Conservation (phyloP, 2,888 invertebrate genomes). For the Schrankia costaestrigalis region DNA sequence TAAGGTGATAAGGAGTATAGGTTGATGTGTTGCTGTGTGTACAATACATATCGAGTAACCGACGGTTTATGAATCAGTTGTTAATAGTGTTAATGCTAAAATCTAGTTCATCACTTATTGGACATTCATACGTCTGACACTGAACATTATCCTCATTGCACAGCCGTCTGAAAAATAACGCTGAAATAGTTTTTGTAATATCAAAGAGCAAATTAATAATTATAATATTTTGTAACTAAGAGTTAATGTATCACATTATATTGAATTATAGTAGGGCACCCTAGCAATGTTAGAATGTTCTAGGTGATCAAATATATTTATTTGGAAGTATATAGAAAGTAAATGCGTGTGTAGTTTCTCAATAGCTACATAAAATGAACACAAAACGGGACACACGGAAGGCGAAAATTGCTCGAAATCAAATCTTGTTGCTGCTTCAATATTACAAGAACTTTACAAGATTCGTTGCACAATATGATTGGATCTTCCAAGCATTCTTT, state of each 20-base stretch:
- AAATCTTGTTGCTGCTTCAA: conserved; percentile 77
- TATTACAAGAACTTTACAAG: conserved; percentile 81
- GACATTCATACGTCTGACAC: conserved; percentile 77
- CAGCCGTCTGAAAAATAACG: conserved; percentile 76
- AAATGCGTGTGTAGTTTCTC: conserved; percentile 75
- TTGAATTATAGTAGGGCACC: conserved; percentile 35
- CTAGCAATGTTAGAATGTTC: conserved; percentile 19
- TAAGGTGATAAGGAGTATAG: too few relatives aligned
- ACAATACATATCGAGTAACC: conserved; percentile 15
- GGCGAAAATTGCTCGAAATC: conserved; percentile 69
- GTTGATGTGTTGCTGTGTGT: conserved; percentile 20
- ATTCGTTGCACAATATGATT: conserved; percentile 81
- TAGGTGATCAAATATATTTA: conserved; percentile 16
- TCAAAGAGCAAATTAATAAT: conserved; percentile 66
- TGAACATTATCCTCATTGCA: conserved; percentile 73
- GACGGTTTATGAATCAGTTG: conserved; percentile 68
- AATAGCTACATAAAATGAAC: conserved; percentile 60
- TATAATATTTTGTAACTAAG: conserved; percentile 14
- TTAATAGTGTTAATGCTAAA: conserved; percentile 76
- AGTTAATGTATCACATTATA: conserved; percentile 32
- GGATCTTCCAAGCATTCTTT: conserved; percentile 79
- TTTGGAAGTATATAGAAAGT: conserved; percentile 14
- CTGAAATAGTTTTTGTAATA: conserved; percentile 77
- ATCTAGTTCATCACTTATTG: conserved; percentile 71
- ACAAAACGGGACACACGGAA: conserved; percentile 75